These are phyloP conservation scores for Metalampra italica DNA, from an alignment of 2,888 invertebrate species.

Conservation along the genomic window DNA sequence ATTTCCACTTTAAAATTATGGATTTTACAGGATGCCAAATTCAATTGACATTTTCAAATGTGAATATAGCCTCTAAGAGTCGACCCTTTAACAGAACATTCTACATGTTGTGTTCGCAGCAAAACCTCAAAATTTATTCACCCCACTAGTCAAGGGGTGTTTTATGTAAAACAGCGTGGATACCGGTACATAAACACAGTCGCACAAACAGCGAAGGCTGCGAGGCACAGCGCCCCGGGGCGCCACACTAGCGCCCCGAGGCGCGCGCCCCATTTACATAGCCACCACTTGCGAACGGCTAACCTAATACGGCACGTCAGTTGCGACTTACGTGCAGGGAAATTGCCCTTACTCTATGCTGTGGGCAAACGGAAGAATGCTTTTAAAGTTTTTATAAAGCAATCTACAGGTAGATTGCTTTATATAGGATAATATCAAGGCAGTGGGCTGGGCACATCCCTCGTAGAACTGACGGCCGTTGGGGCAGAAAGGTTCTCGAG, in stretches of 20 bases:
- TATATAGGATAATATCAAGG: too few species aligned
- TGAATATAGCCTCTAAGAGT: too few species aligned
- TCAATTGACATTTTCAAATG: too few species aligned
- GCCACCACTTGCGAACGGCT: slow-evolving; percentile 40
- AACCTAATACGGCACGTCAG: slow-evolving; percentile 54
- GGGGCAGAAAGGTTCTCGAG: too few species aligned
- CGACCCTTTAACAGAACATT: not conserved
- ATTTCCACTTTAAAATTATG: too few species aligned
- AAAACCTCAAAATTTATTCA: slow-evolving; percentile 5
- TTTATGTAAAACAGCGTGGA: slow-evolving; percentile 39
- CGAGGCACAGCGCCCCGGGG: slow-evolving; percentile 1
- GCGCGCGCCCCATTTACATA: slow-evolving; percentile 48
- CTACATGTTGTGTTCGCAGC: not conserved
- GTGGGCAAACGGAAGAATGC: slow-evolving; percentile 8
- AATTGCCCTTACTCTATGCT: slow-evolving; percentile 29
- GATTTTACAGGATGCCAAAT: too few species aligned
- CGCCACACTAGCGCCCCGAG: slow-evolving; percentile 10
- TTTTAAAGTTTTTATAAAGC: too few species aligned
- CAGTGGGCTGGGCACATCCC: too few species aligned
- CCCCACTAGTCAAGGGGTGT: slow-evolving; percentile 3
- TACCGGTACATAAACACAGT: slow-evolving; percentile 50
- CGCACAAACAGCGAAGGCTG: slow-evolving; percentile 45
- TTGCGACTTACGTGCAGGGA: slow-evolving; percentile 43
- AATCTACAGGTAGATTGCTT: too few species aligned
- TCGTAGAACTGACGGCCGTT: too few species aligned